Evolutionary conservation across 2,113 vertebrate genomes (phyloP), one percentile per base, ranked within the genome.

Genomic region (Ancistrus triradiatus): DNA sequence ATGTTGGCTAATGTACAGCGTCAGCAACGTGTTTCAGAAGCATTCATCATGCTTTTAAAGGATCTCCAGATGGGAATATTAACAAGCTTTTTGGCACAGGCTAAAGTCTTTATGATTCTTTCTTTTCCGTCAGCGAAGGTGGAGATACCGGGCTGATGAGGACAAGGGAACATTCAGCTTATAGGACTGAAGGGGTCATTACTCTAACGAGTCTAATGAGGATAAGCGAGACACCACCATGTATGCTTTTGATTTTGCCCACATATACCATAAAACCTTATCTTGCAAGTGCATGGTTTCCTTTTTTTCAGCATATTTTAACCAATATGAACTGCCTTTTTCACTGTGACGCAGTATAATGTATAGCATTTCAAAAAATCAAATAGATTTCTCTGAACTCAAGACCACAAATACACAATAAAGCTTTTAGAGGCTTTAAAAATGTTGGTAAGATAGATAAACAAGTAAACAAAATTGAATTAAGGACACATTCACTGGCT

Each of bases 11-110:
- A 82, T 73, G 74, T 70, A 66, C 61, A 72, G 75, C 80, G 82
- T 83, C 82, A 83, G 72, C 35, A 8, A 56, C 1, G 19, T 72
- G 66, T 77, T 53, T 37, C 19, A 59, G 66, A 51, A 67, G 77
- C 75, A 83, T 85, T 85, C 71, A 85, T 84, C 83, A 77, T 68
- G 53, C 73, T 70, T 84, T 83, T 78, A 78, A 83, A 67, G 68
- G 63, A 75, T 81, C 65, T 78, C 74, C 73, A 76, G 65, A 80
- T 72, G 73, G 70, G 76, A 75, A 79, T 86, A 85, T 85, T 81
- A 84, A 80, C 70, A 69, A 79, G 72, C 55, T 70, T 60, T 78
- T 74, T 79, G 72, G 69, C 35, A 35, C 43, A 14, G 21, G 59
- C 78, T 74, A 53, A 69, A 78, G 73, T 78, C 67, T 75, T 58